phyloP scores from a whole-genome alignment of 2,797 vertebrate genomes.

The Rhyacichthys aspro region DNA sequence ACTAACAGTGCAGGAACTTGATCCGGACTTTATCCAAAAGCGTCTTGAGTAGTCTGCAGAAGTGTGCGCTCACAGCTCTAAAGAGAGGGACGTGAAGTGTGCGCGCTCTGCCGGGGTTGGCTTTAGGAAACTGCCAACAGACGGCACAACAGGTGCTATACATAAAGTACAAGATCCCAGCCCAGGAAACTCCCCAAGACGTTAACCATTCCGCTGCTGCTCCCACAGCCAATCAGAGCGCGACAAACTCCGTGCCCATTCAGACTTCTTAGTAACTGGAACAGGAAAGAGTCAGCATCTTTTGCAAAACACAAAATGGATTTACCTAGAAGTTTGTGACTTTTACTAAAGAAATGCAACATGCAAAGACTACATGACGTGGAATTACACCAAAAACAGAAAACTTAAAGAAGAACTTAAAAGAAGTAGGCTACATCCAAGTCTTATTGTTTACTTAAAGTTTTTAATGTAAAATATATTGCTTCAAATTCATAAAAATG shows the following conservation, averaged over 20 bases:
- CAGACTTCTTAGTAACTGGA: background rate
- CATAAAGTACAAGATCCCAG: slow-evolving; percentile 75
- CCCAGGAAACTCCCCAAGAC: slow-evolving; percentile 80
- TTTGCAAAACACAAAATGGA: background rate
- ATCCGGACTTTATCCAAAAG: slow-evolving; percentile 56
- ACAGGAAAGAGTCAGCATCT: slow-evolving; percentile 1
- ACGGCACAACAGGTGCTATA: slow-evolving; percentile 89
- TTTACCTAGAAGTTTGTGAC: too few relatives aligned
- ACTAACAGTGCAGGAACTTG: slow-evolving; percentile 50
- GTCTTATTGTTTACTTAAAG: too few relatives aligned
- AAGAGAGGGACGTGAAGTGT: slow-evolving; percentile 65
- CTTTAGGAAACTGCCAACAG: slow-evolving; percentile 76
- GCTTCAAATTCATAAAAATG: too few relatives aligned
- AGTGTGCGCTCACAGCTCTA: slow-evolving; percentile 57
- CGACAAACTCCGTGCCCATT: background rate
- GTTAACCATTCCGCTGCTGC: slow-evolving; percentile 76
- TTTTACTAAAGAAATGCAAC: too few relatives aligned
- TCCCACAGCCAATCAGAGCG: slow-evolving; percentile 5
- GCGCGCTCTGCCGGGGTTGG: slow-evolving; percentile 52
- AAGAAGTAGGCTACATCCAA: too few relatives aligned
- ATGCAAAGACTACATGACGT: too few relatives aligned
- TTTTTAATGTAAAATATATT: too few relatives aligned
- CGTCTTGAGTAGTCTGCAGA: slow-evolving; percentile 57
- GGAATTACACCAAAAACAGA: too few relatives aligned
- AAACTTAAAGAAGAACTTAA: too few relatives aligned